These are phyloP conservation scores for Syritta pipiens DNA, from an alignment of 2,888 invertebrate genomes.

Conservation along the genomic window DNA sequence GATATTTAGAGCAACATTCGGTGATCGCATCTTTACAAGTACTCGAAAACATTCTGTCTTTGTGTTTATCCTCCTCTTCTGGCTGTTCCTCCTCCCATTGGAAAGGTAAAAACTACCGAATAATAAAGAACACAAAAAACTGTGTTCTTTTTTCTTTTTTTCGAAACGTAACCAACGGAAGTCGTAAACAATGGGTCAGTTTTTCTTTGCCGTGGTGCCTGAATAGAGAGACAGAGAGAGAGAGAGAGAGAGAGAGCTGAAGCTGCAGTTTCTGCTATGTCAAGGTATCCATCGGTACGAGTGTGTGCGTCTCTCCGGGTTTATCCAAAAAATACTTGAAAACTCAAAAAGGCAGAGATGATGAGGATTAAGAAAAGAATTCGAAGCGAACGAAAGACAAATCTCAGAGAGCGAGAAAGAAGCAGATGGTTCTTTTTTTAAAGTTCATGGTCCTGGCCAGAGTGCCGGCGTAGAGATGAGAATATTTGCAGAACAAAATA, in stretches of 20 bases:
- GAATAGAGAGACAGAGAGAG: constrained; percentile 30
- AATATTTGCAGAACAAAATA: neutral
- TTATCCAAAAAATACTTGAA: constrained; percentile 52
- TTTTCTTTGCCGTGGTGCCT: constrained; percentile 44
- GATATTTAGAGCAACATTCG: constrained; percentile 22
- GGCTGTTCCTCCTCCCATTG: constrained; percentile 18
- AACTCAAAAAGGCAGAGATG: constrained; percentile 67
- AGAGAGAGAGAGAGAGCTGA: no score
- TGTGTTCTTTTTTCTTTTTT: constrained; percentile 21
- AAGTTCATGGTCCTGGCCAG: no score
- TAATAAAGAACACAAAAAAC: constrained; percentile 48
- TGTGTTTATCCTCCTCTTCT: constrained; percentile 1
- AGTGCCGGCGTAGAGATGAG: constrained; percentile 23
- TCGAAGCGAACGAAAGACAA: constrained; percentile 44
- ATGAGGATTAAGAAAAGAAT: constrained; percentile 63
- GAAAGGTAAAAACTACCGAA: constrained; percentile 50
- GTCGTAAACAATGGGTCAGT: constrained; percentile 67
- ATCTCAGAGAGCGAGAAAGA: constrained; percentile 46
- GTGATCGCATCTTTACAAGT: constrained; percentile 41
- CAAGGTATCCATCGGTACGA: neutral
- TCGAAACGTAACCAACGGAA: constrained; percentile 58
- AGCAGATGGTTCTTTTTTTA: constrained; percentile 64
- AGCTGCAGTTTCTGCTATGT: no score
- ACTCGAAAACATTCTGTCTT: constrained; percentile 18
- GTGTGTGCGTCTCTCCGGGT: neutral